Base-by-base conservation (phyloP, 1,140 invertebrate genomes). In the Monomorium pharaonis region DNA sequence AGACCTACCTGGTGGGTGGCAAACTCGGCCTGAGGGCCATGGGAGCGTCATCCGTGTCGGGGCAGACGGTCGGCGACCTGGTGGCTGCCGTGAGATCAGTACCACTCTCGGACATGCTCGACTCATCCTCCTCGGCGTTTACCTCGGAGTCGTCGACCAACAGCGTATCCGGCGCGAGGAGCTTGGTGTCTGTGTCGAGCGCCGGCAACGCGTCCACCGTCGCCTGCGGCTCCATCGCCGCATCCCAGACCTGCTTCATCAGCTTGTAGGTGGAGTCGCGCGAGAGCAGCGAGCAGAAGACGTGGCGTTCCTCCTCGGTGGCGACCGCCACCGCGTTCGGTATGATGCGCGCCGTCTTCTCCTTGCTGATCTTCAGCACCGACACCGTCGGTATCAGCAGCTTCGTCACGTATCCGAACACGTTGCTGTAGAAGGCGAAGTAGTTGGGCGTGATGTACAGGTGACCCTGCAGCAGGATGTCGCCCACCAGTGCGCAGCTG, bases 351-450 rank as follows among this genome's bases (percentile, higher is more conserved):
- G 98, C 98, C 85, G 98, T 98, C 95, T 98, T 98, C 95, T 99
- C 98, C 92, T 98, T 98, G 37, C 97, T 98, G 81, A 99, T 98
- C 91, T 97, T 97, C 51, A 97, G 96, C 30, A 99, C 98, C 67
- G 97, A 97, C 44, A 96, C 95, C 80, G 98, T 97, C 24, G 98
- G 98, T 93, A 98, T 98, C 86, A 98, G 94, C 81, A 98, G 94
- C 97, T 98, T 98, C 90, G 98, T 98, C 75, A 98, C 97, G 94
- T 98, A 98, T 83, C 98, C 98, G 94, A 98, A 98, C 62, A 99
- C 98, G 93, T 99, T 99, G 69, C 98, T 99, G 95, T 99, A 98
- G 95, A 99, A 99, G 72, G 98, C 98, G 95, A 99, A 98, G 95
- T 98, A 98, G 92, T 98, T 98, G 92, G 98, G 97, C 56, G 98